Base-by-base conservation (phyloP, 2,113 vertebrate genomes). In the Microcebus tavaratra region DNA sequence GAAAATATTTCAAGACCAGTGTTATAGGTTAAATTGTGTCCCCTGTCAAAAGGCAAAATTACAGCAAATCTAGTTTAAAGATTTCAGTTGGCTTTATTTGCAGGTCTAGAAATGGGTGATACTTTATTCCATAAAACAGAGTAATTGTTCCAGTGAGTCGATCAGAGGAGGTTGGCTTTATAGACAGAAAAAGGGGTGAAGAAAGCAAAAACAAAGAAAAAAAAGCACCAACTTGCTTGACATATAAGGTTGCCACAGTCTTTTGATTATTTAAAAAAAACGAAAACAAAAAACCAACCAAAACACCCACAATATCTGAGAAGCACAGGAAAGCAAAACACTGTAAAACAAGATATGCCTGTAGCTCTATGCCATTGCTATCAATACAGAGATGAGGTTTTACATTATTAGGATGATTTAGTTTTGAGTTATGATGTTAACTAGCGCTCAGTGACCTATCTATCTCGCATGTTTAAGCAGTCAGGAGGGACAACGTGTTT, bases 351-450 rank as follows among this genome's bases (percentile, higher is more conserved):
- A 75, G 42, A 14, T 75, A 18, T 75, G 73, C 73, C 29, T 31
- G 20, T 68, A 68, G 73, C 12, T 82, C 34, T 65, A 23, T 31
- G 85, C 89, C 27, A 23, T 67, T 61, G 42, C 70, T 90, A 3
- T 57, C 81, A 83, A 91, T 36, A 85, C 55, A 88, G 65, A 86
- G 65, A 73, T 23, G 31, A 87, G 29, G 5, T 8, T 72, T 96
- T 90, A 25, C 13, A 78, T 90, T 48, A n/a, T 65, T 90, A 90
- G 68, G 50, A 42, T 87, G 48, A 59, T 75, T 83, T 84, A 80
- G 80, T 81, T 94, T 94, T 89, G 29, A 75, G 18, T 93, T 93
- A 83, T 45, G 55, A 27, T 79, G 50, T 65, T 95, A 93, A 65
- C 23, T 79, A 67, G 27, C 34, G 75, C 59, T 57, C 39, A 80